These are phyloP conservation scores for Chaetura pelagica DNA, from an alignment of 2,113 vertebrate species.

Conservation along the genomic window DNA sequence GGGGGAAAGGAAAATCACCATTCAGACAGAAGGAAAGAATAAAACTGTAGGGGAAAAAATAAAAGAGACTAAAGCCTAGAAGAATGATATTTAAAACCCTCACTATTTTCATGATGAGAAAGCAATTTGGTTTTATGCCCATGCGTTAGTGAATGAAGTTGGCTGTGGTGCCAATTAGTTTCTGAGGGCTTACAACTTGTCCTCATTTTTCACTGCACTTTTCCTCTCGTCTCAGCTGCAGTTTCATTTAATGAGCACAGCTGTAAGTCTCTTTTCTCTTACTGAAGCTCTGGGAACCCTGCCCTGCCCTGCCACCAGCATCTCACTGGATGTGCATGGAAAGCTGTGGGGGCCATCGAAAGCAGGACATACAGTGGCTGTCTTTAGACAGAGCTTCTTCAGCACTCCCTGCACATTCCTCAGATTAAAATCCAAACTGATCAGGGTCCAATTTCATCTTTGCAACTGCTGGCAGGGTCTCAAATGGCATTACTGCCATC, in stretches of 20 bases:
- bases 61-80: not conserved
- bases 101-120: not conserved
- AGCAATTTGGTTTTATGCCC: conserved; percentile 1
- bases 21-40: not conserved
- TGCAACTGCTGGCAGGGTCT: not conserved
- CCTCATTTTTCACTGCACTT: not conserved
- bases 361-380: not conserved
- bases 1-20: not conserved
- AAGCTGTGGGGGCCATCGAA: fast-evolving
- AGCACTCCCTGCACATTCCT: fast-evolving
- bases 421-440: not conserved
- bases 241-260: not conserved
- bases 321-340: not conserved
- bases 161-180: conserved; percentile 1
- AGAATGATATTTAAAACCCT: not conserved
- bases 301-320: not conserved
- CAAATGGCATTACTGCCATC: not conserved
- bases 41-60: not conserved
- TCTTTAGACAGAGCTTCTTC: not conserved
- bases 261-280: not conserved
- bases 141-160: not conserved
- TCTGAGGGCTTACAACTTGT: not conserved
- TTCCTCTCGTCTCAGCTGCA: not conserved
- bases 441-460: not conserved
- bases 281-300: not conserved